Percentiles rank a stretch among this genome's conserved stretches.
Evolutionary conservation across 30 jellyfish, hydroid and myxozoan genomes (phyloP).

Genomic region (Pseudorhiza aurosa): DNA sequence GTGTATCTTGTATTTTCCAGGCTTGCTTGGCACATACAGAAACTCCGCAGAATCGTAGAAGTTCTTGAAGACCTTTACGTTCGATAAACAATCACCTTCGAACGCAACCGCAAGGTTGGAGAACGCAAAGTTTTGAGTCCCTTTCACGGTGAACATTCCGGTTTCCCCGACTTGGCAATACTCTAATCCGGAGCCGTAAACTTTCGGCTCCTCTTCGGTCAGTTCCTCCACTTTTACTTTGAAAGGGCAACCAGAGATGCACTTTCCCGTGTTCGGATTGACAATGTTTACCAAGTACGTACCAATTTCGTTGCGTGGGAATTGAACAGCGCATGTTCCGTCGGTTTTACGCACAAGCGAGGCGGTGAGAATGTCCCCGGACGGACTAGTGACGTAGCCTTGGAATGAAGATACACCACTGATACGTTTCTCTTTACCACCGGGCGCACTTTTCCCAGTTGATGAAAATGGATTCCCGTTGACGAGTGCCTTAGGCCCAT

Average conservation of each 20-base stretch:
- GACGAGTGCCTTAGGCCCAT: constrained; percentile 20
- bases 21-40: constrained; percentile 67
- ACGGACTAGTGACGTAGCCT: constrained; percentile 72
- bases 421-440: background rate
- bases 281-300: constrained; percentile 68
- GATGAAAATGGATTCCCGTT: constrained; percentile 41
- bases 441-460: background rate
- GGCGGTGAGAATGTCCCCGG: constrained; percentile 71
- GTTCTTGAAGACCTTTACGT: constrained; percentile 65
- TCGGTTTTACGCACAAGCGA: constrained; percentile 38
- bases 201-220: constrained; percentile 58
- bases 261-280: constrained; percentile 57
- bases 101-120: constrained; percentile 73
- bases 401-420: constrained; percentile 18
- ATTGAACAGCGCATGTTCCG: constrained; percentile 74
- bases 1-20: constrained; percentile 73
- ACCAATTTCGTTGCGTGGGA: constrained; percentile 75
- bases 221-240: constrained; percentile 66
- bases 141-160: constrained; percentile 63
- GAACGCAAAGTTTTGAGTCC: constrained; percentile 42
- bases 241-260: constrained; percentile 78
- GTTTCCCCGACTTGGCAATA: constrained; percentile 69
- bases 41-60: constrained; percentile 75
- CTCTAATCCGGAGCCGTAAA: constrained; percentile 69
- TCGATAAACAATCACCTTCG: constrained; percentile 45